phyloP scores from a whole-genome alignment of 2,113 vertebrate genomes.

The Nyctereutes procyonoides region DNA sequence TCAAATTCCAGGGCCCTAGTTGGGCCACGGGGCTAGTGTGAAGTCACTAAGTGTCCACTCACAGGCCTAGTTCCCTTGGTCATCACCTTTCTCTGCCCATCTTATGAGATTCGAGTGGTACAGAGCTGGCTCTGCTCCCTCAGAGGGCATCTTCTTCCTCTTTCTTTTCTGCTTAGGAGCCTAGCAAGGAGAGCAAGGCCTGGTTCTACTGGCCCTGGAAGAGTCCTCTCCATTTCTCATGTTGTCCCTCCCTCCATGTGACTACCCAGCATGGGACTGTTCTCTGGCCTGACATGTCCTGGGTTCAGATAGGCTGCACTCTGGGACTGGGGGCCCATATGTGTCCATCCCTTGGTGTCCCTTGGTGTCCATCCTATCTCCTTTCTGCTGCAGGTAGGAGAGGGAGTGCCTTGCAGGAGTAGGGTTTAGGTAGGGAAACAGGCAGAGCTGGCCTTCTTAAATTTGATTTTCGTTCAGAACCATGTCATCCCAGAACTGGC shows the following conservation, averaged over 20 bases:
- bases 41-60: accelerated
- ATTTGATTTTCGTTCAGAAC: neutral
- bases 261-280: no score
- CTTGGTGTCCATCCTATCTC: neutral
- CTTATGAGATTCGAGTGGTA: neutral
- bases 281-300: neutral
- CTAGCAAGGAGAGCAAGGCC: neutral
- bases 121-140: neutral
- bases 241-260: accelerated
- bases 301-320: neutral
- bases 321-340: accelerated
- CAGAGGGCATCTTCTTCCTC: neutral
- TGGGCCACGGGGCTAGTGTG: accelerated
- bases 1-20: neutral
- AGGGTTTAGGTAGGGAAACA: neutral
- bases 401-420: neutral
- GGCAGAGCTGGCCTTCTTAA: neutral
- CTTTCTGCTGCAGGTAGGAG: neutral
- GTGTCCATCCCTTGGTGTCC: neutral
- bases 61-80: neutral
- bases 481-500: neutral
- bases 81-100: neutral
- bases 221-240: neutral
- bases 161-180: neutral
- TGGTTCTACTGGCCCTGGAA: neutral